Conservation (phyloP, 2,797 vertebrate species). For the Mormyrus proboscirostris region DNA sequence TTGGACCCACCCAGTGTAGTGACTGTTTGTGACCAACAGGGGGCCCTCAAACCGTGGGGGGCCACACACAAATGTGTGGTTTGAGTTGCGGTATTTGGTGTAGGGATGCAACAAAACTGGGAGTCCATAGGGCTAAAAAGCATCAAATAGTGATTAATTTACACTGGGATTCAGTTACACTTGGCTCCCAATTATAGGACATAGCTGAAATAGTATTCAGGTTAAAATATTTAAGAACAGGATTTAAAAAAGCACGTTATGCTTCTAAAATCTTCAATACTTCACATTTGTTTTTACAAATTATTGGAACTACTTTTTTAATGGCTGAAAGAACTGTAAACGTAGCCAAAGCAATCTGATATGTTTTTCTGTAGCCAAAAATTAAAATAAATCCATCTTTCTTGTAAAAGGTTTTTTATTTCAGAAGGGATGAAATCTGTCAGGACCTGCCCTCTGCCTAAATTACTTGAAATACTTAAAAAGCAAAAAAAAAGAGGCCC, state of each 20-base stretch:
- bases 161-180: conserved; percentile 1
- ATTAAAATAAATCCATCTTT: neutral
- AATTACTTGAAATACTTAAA: neutral
- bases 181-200: conserved; percentile 3
- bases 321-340: neutral
- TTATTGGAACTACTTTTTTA: neutral
- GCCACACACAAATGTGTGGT: neutral
- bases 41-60: neutral
- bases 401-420: neutral
- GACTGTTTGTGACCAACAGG: neutral
- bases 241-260: neutral
- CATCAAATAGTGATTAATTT: conserved; percentile 6
- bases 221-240: neutral
- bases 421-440: neutral
- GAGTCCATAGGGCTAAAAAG: neutral
- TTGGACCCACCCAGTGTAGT: neutral
- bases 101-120: neutral
- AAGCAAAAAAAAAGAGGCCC: neutral
- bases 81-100: neutral
- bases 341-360: neutral
- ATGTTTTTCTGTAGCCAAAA: neutral
- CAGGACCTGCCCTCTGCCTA: neutral
- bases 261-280: neutral
- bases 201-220: neutral
- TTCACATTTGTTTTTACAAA: neutral